Base-by-base conservation (phyloP, 2,797 vertebrate species). In the Xerus rutilus region DNA sequence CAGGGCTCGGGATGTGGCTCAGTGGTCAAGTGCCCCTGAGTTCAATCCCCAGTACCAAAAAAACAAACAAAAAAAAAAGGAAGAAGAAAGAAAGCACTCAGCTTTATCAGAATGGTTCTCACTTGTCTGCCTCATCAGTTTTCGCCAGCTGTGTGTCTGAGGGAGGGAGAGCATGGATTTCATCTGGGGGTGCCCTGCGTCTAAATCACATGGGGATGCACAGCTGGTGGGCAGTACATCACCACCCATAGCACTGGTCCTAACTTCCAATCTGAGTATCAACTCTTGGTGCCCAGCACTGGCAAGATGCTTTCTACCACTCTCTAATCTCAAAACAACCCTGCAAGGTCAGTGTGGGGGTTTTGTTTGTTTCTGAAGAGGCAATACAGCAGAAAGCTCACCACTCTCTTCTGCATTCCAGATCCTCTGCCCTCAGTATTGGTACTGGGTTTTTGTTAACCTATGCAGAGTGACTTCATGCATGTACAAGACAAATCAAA, bases 151-250 rank as follows among this genome's bases (percentile, higher is more conserved):
- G 0, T 4, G 65, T 21, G 8, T 59, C 32, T 15, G 0, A 1
- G 9, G 0, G 4, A n/a, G 86, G 47, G 78, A 79, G 54, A 59
- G 18, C 2, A 8, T 6, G 11, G 0, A 2, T 20, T n/a, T 12
- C 39, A 0, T 4, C 13, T 10, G 2, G 20, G n/a, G 32, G 49
- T 1, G 0, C 14, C 64, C 18, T 39, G 15, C 11, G 17, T 4
- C 52, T 35, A 39, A 12, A 2, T 30, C 32, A 3, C 3, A 0
- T 3, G 5, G 17, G 78, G 72, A 65, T 3, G 0, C 0, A 0
- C 0, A 62, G 25, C 47, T 5, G 23, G 45, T 49, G 4, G 72
- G 62, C 67, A 59, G 25, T 7, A 25, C 45, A 14, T 13, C 14
- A 0, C 47, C 39, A 12, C 7, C 13, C 18, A 76, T 13, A 5